Base-by-base conservation (phyloP, 1,140 invertebrate genomes). In the Limonius californicus region DNA sequence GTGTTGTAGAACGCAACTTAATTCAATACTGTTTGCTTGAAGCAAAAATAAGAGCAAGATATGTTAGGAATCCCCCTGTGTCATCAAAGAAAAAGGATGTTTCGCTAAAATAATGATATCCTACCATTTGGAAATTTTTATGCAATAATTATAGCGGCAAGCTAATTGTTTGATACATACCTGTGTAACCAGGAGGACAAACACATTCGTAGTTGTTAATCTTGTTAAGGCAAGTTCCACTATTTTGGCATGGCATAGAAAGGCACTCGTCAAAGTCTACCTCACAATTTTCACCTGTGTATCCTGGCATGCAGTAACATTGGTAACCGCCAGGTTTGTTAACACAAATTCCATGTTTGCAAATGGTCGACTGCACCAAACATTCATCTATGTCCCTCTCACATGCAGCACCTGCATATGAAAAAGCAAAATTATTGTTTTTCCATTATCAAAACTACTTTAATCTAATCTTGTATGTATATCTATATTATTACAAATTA, bases 201-300 rank as follows among this genome's bases (percentile, higher is more conserved):
- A 84, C 76, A 72, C 94, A 98, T 64, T 87, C 84, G 76, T 89
- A 97, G 58, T 87, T 89, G 76, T 95, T 94, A 59, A 93, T 85
- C 65, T 86, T 80, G 75, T 98, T 93, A 63, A 87, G 79, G 76
- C 96, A 98, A 0, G 87, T 90, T 9, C 90, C 94, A 59, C 88
- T 88, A 72, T 98, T 93, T 65, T 87, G 83, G 77, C 95, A 98
- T 0, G 95, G 94, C 54, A 86, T 83, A 39, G 90, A 92, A 2
- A 93, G 83, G 73, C 92, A 95, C 74, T 95, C 92, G 76, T 95
- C 87, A 68, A 94, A 90, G 74, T 94, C 88, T 45, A 90, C 81
- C 69, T 91, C 85, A 73, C 92, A 94, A 65, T 87, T 85, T 72
- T 90, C 83, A 20, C 94, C 87, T 19, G 91, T 88, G 76, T 86